Evolutionary conservation across 2,113 vertebrate species (phyloP).

Genomic region (Chionis minor): DNA sequence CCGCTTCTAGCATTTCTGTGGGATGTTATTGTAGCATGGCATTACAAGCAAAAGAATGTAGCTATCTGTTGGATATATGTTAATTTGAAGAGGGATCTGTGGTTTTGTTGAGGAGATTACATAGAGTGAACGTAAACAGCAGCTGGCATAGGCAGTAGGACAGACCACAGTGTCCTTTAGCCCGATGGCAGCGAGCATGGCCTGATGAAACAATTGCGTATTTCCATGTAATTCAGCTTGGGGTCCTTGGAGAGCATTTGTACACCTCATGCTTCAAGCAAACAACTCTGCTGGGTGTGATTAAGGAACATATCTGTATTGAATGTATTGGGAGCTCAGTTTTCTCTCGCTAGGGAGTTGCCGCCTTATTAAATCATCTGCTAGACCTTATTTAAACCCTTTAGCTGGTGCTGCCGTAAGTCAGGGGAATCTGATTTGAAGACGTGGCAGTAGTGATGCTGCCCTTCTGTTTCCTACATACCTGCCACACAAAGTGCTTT

Average conservation of each 20-base stretch:
- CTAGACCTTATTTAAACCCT: neutral
- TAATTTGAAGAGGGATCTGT: neutral
- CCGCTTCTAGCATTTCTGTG: neutral
- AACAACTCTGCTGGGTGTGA: slow-evolving; percentile 46
- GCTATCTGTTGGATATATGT: neutral
- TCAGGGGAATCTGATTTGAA: neutral
- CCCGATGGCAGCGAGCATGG: rapidly evolving
- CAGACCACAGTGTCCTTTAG: neutral
- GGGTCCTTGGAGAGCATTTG: neutral
- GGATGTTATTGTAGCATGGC: neutral
- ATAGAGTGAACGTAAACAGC: neutral
- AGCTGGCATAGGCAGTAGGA: neutral
- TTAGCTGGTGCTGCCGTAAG: neutral
- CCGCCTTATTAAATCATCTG: slow-evolving; percentile 42
- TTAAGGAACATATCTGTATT: slow-evolving; percentile 23
- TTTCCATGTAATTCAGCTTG: slow-evolving; percentile 24
- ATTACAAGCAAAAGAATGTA: neutral
- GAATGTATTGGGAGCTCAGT: neutral
- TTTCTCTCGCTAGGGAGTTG: neutral
- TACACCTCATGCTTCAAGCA: neutral
- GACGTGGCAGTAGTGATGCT: neutral
- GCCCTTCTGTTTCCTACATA: neutral
- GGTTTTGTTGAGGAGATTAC: neutral
- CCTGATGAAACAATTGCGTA: slow-evolving; percentile 74
- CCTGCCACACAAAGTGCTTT: neutral